phyloP scores from a whole-genome alignment of 1,140 invertebrate species.

The Mya arenaria region DNA sequence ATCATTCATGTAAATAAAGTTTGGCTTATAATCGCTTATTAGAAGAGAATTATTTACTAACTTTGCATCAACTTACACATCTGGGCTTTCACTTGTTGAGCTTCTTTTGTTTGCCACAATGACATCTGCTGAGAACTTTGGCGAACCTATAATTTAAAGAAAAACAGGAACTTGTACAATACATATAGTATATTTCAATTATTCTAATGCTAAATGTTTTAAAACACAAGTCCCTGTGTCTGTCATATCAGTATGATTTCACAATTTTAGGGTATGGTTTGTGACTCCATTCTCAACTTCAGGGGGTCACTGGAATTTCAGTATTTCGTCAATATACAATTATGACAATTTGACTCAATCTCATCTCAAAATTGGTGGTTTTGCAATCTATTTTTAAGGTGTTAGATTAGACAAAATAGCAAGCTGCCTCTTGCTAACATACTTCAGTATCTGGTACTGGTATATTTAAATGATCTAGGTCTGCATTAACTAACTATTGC shows the following conservation, averaged over 20 bases:
- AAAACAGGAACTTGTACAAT: too few relatives aligned
- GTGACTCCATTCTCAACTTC: slow-evolving; percentile 36
- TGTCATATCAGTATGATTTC: slow-evolving; percentile 35
- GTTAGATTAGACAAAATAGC: slow-evolving; percentile 29
- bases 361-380: slow-evolving; percentile 37
- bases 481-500: slow-evolving; percentile 33
- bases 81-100: slow-evolving; percentile 16
- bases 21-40: not conserved
- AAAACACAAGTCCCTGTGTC: too few relatives aligned
- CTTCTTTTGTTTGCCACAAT: too few relatives aligned
- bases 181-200: too few relatives aligned
- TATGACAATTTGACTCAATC: slow-evolving; percentile 30
- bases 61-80: slow-evolving; percentile 37
- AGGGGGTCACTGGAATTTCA: slow-evolving; percentile 34
- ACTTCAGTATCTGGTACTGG: slow-evolving; percentile 26
- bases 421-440: too few relatives aligned
- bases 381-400: slow-evolving; percentile 28
- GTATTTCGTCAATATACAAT: slow-evolving; percentile 33
- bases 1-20: slow-evolving; percentile 35
- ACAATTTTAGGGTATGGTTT: slow-evolving; percentile 35
- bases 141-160: too few relatives aligned
- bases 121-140: too few relatives aligned
- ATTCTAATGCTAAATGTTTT: slow-evolving; percentile 33
- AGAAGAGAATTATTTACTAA: slow-evolving; percentile 33
- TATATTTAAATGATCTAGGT: slow-evolving; percentile 38